Evolutionary conservation across 2,888 invertebrate species (phyloP).

Genomic region (Agrotis ipsilon): DNA sequence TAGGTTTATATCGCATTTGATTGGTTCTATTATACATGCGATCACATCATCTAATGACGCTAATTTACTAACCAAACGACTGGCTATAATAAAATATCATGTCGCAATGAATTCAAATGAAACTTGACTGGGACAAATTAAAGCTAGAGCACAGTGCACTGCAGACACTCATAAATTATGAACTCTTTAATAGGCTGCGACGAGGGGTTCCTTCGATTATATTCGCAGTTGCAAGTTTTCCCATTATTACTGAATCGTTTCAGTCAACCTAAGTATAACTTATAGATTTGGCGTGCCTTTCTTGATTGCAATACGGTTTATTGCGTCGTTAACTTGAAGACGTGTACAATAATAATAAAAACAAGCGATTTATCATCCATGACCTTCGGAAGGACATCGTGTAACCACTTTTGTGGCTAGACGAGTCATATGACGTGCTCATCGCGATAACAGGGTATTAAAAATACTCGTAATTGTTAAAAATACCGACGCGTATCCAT

Average conservation of each 20-base stretch:
- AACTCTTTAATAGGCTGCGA: constrained; percentile 67
- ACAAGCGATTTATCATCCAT: constrained; percentile 53
- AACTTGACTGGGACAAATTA: constrained; percentile 71
- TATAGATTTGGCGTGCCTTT: constrained; percentile 35
- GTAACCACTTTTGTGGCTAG: constrained; percentile 47
- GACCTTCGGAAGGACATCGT: constrained; percentile 59
- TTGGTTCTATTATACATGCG: constrained; percentile 55
- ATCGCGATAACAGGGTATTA: constrained; percentile 34
- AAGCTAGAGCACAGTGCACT: constrained; percentile 68
- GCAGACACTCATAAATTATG: constrained; percentile 77
- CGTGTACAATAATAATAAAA: constrained; percentile 50
- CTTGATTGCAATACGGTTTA: constrained; percentile 16
- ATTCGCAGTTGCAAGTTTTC: constrained; percentile 74
- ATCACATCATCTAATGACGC: constrained; percentile 65
- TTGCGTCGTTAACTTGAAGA: constrained; percentile 40
- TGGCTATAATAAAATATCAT: constrained; percentile 49
- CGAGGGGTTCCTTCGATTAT: constrained; percentile 61
- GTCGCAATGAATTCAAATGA: constrained; percentile 69
- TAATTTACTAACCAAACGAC: constrained; percentile 59
- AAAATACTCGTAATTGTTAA: constrained; percentile 37
- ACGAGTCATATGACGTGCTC: constrained; percentile 36
- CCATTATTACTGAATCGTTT: constrained; percentile 64
- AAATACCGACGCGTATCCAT: constrained; percentile 40
- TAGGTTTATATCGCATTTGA: constrained; percentile 66
- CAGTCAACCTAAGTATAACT: constrained; percentile 20